Base-by-base conservation (phyloP, 2,888 invertebrate genomes). In the Chirona hameri region DNA sequence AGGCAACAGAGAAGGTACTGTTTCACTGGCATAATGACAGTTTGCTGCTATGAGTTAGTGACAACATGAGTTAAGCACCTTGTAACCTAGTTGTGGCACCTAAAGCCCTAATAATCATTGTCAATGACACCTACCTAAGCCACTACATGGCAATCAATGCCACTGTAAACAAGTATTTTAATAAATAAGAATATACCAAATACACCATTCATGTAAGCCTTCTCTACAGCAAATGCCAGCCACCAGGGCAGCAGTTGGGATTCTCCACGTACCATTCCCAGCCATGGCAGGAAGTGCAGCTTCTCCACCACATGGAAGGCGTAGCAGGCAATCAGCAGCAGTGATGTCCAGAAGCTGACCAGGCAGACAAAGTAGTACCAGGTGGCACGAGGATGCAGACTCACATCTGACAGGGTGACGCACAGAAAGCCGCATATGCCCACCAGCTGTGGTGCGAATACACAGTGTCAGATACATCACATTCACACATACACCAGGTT, bases 331-430 rank as follows among this genome's bases (percentile, higher is more conserved):
- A 46, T 21, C 21, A 24, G 24, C 18, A 76, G 21, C 5, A 76
- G 24, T 7, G 76, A 39, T 9, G 24, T 24, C 76, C 76, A 76
- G 46, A 76, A 76, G 24, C 76, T 46, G 46, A 46, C 12, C 24
- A 76, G 76, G 76, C 76, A 76, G 76, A 76, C 76, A 46, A 24
- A n/a, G 24, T 27, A 27, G 76, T 76, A 76, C 76, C 76, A 76
- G 21, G 46, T 24, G 24, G 39, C 76, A 0, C 10, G 21, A 3
- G 76, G 46, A 12, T 76, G 39, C 15, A 9, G 18, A 4, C 39
- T 24, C 39, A 27, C 9, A 9, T 27, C 46, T 0, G 46, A 39
- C 21, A 27, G 2, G 21, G 39, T 76, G 39, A 76, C 21, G 24
- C 46, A 76, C 0, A 76, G 46, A 27, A 76, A 76, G 7, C 76